Conservation (phyloP, 1,140 invertebrate genomes). For the Babylonia areolata region DNA sequence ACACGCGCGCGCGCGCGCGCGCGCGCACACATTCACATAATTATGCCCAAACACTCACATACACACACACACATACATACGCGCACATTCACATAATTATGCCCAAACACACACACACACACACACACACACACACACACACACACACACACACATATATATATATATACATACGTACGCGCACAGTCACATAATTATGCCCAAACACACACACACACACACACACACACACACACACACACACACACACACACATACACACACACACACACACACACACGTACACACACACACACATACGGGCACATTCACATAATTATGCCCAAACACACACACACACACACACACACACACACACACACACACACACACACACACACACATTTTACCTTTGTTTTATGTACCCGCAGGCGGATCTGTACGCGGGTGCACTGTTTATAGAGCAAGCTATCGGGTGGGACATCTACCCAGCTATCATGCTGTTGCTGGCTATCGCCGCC, state of each 20-base stretch:
- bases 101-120: too few relatives aligned
- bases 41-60: too few relatives aligned
- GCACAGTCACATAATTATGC: too few relatives aligned
- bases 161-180: too few relatives aligned
- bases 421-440: slow-evolving; percentile 80
- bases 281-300: background rate
- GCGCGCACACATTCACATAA: too few relatives aligned
- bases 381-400: background rate
- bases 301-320: background rate
- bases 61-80: too few relatives aligned
- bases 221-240: background rate
- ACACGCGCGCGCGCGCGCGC: background rate
- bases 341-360: too few relatives aligned
- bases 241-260: background rate
- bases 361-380: too few relatives aligned
- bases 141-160: too few relatives aligned
- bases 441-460: slow-evolving; percentile 77
- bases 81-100: too few relatives aligned
- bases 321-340: too few relatives aligned
- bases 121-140: too few relatives aligned
- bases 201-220: background rate
- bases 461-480: slow-evolving; percentile 74
- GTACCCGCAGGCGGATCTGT: slow-evolving; percentile 78
- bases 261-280: slow-evolving; percentile 1
- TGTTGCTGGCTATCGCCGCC: slow-evolving; percentile 72